phyloP scores from a whole-genome alignment of 2,888 invertebrate species.

The Lasius platythorax region DNA sequence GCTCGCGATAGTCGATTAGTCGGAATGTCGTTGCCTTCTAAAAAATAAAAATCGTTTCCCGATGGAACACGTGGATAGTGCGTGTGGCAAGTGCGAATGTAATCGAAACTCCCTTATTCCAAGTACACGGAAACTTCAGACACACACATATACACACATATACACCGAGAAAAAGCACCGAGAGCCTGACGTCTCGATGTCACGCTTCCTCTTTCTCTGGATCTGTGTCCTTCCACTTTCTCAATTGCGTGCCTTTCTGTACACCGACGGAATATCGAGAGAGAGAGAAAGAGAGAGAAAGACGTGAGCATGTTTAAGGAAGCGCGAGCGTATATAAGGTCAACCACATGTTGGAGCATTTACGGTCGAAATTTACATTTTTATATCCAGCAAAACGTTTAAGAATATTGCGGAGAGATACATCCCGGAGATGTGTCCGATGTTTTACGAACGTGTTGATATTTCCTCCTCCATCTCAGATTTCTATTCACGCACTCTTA shows the following conservation, averaged over 20 bases:
- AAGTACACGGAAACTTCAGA: conserved; percentile 22
- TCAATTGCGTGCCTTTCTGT: conserved; percentile 73
- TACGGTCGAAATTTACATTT: conserved; percentile 38
- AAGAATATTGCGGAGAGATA: background rate
- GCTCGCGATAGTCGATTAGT: conserved; percentile 20
- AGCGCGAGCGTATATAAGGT: conserved; percentile 4
- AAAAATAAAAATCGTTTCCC: background rate
- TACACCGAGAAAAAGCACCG: conserved; percentile 20
- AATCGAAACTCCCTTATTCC: conserved; percentile 16
- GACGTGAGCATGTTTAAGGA: conserved; percentile 39
- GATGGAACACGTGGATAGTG: background rate
- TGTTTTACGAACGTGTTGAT: background rate
- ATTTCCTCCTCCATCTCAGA: background rate
- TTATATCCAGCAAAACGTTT: conserved; percentile 33
- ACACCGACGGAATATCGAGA: conserved; percentile 61
- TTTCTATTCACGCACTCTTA: background rate
- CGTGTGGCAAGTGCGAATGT: conserved; percentile 6
- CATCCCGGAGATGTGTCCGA: background rate
- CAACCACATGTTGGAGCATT: background rate
- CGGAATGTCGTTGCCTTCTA: conserved; percentile 35
- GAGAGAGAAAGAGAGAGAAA: conserved; percentile 8
- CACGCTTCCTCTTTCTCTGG: conserved; percentile 36
- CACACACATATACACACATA: background rate
- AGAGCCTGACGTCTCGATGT: conserved; percentile 32
- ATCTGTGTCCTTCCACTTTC: conserved; percentile 70